Evolutionary conservation across 2,797 vertebrate species (phyloP), one percentile per base, ranked within the genome.

Genomic region (Enteromius afrohamiltoni): DNA sequence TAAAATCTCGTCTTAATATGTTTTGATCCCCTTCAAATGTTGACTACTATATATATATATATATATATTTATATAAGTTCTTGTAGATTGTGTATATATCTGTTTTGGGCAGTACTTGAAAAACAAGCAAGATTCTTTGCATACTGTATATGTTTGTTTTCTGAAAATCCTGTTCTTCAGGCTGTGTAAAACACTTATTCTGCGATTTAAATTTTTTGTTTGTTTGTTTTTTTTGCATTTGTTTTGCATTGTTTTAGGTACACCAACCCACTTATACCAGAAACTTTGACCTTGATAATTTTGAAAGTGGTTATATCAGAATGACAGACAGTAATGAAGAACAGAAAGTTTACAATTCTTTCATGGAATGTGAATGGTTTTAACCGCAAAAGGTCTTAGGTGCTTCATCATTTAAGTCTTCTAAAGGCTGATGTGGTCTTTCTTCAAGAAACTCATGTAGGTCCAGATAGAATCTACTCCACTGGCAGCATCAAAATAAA

Each of bases 331-430:
- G 6, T 17, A 23, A 14, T 53, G 62, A 53, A 2, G 49, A 74
- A 49, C 49, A 75, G 16, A 26, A 85, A 4, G 8, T 53, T 87
- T 45, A 85, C 69, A 1, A 47, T 87, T 29, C 74, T 87, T 47
- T 87, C 84, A 14, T 88, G 87, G 87, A 87, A 88, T 14, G 79
- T 85, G 4, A 87, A 87, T 1, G 81, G 87, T 3, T 87, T 88
- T 37, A 47, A 51, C 31, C 82, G 45, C 23, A 88, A 88, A 71
- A 84, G 55, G 8, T 45, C 70, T 19, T 17, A 77, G 10, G 65
- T 87, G 23, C 45, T 88, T 68, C 17, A 31, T 34, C 64, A 85
- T 34, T 53, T 88, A 26, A 85, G 53, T 19, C 19, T 78, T 17
- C 70, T 87, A 3, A 71, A 84, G 2, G 85, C 84, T 7, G 85